Evolutionary conservation across 2,797 vertebrate species (phyloP).

Genomic region (Hydrophis major): DNA sequence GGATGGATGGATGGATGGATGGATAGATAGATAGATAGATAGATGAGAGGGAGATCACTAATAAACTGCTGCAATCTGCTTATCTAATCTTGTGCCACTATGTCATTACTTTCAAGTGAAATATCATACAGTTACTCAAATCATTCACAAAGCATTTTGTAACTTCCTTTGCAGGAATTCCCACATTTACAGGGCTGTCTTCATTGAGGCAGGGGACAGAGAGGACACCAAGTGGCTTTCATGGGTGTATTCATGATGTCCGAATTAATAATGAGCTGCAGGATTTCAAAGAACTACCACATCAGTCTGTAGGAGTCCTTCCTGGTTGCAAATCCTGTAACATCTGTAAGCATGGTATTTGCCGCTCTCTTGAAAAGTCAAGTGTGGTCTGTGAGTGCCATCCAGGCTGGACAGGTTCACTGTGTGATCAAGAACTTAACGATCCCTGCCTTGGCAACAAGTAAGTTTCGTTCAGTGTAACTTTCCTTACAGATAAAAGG

Average conservation of each 20-base stretch:
- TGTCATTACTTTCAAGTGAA: neutral
- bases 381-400: conserved; percentile 93
- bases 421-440: conserved; percentile 85
- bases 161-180: conserved; percentile 79
- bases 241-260: conserved; percentile 93
- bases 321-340: conserved; percentile 92
- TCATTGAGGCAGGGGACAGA: conserved; percentile 86
- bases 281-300: conserved; percentile 82
- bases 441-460: conserved; percentile 85
- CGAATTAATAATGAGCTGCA: conserved; percentile 91
- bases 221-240: conserved; percentile 85
- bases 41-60: no score
- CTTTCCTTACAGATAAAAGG: neutral
- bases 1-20: no score
- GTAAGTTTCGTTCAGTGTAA: conserved; percentile 65
- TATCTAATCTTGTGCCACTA: neutral
- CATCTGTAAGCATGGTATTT: conserved; percentile 89
- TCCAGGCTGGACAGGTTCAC: conserved; percentile 79
- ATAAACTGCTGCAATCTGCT: neutral
- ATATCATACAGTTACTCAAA: neutral
- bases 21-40: no score
- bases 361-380: conserved; percentile 83
- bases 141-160: neutral
- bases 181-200: conserved; percentile 81
- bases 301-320: conserved; percentile 80